phyloP scores from a whole-genome alignment of 2,113 vertebrate genomes.

The Cricetomys ansorgei region DNA sequence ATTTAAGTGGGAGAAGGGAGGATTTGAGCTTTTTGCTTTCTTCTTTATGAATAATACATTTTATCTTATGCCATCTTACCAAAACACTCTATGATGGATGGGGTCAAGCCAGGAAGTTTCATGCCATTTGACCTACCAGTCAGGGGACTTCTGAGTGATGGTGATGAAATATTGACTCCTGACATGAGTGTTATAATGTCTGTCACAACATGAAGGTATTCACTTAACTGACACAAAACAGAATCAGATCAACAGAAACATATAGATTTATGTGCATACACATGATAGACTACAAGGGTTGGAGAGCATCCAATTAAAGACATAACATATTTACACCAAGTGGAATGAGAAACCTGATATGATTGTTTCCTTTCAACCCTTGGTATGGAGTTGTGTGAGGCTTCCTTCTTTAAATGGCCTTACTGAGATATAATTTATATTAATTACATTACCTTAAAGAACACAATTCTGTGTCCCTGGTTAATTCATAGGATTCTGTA shows the following conservation, averaged over 20 bases:
- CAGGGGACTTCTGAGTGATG: constrained; percentile 3
- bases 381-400: neutral
- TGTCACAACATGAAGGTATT: constrained; percentile 85
- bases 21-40: constrained; percentile 11
- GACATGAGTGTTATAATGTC: constrained; percentile 78
- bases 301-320: constrained; percentile 16
- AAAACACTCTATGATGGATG: neutral
- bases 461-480: neutral
- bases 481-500: constrained; percentile 9
- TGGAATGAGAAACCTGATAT: constrained; percentile 1
- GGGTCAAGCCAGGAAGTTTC: neutral
- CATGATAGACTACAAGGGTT: neutral
- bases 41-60: constrained; percentile 12
- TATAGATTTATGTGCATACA: neutral
- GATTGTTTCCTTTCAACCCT: constrained; percentile 17
- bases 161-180: neutral
- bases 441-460: neutral
- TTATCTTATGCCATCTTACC: neutral
- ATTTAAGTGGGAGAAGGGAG: neutral
- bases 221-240: constrained; percentile 34
- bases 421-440: constrained; percentile 34
- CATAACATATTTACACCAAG: constrained; percentile 20
- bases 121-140: neutral
- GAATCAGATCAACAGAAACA: constrained; percentile 37
- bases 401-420: neutral